Base-by-base conservation (phyloP, 1,140 invertebrate genomes). In the Conus betulinus region DNA sequence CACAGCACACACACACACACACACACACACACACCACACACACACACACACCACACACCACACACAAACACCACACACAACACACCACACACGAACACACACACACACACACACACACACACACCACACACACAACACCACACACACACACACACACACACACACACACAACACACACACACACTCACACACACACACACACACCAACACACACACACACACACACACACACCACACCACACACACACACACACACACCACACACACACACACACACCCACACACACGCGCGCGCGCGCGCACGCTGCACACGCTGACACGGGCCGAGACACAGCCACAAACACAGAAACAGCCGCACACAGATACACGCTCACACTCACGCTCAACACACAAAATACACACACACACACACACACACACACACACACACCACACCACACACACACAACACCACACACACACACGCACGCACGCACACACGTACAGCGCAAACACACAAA, bases 301-400 rank as follows among this genome's bases (percentile, higher is more conserved):
- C 20, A 74, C 20, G 0, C 20, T n/a, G 4, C 13, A 74, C 20
- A 74, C 13, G 23, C 20, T 17, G 67, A 74, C 20, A 74, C 13
- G n/a, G n/a, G 7, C 20, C 1, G 67, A 74, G 13, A n/a, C n/a
- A 74, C 13, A 74, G 13, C 3, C 13, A 74, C 20, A 74, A 20
- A 74, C 20, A 74, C 13, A 74, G 13, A 74, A 0, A 74, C 20
- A 74, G 6, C 25, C 8, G 39, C n/a, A n/a, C 76, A 27, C 76
- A 78, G n/a, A 78, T 25, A 78, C 76, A 78, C 76, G 39, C 76
- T 39, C 76, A 78, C 76, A 78, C 76, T 51, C 76, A 78, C 76
- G 8, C 76, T 51, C 76, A 78, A 7, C n/a, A 78, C 76, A 78
- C 76, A n/a, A n/a, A n/a, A n/a, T n/a, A n/a, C n/a, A n/a, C n/a